Evolutionary conservation across 2,888 invertebrate genomes (phyloP), one percentile per base, ranked within the genome.

Genomic region (Diarsia mendica): DNA sequence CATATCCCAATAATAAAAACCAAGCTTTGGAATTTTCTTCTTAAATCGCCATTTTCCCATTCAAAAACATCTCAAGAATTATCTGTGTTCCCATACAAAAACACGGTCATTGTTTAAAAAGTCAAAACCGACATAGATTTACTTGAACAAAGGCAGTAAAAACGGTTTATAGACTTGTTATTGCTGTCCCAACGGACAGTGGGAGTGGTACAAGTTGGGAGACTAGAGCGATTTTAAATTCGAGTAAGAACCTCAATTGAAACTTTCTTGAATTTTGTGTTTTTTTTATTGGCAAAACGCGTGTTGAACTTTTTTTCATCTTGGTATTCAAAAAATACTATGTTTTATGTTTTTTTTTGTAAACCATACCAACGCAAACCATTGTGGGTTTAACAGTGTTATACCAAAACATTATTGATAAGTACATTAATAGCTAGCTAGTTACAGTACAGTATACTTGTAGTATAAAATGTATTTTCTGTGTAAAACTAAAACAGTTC

Each of bases 141-240:
- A 93, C 91, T 94, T 93, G 96, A 96, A 96, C 96, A 96, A 96
- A 96, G 95, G 96, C 96, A 96, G 95, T 96, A 96, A 96, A 96
- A 96, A 94, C 96, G 93, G 94, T 96, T 96, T 96, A 96, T 96
- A 94, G 96, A 94, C 95, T 96, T 96, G 96, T 96, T 96, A 96
- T 96, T 95, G 96, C 94, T 93, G 89, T 95, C 92, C 93, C 95
- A 90, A 90, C 92, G 95, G 96, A 96, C 96, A 90, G 72, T 81
- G 78, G 15, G 85, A 23, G 70, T 91, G 94, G 93, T 84, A 2
- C 80, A 91, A 92, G 82, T 73, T 28, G 13, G 1, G 3, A 48
- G 3, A 1, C 0, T 8, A 5, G 0, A 33, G 80, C 68, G 83
- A 64, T 61, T 72, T 68, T 23, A 23, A 33, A 60, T 60, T 60